phyloP scores from a whole-genome alignment of 2,797 vertebrate species.

The Okamejei kenojei region DNA sequence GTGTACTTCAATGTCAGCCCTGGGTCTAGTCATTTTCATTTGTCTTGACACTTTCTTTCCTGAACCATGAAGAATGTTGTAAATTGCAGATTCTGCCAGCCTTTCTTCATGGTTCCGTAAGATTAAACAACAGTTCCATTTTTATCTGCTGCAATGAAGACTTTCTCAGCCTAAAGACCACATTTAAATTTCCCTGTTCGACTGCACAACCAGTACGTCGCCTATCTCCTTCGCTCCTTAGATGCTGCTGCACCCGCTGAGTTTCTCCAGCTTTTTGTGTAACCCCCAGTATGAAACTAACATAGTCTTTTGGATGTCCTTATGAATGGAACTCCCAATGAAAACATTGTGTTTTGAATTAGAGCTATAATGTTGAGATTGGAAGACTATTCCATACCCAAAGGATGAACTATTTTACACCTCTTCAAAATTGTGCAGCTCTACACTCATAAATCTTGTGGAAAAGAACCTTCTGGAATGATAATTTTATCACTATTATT shows the following conservation, averaged over 20 bases:
- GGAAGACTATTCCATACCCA: not conserved
- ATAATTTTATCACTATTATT: not conserved
- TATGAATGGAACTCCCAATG: not conserved
- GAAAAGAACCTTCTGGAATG: not conserved
- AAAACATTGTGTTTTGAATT: not conserved
- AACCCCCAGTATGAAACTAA: not conserved
- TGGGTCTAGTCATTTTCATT: not conserved
- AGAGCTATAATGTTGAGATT: not conserved
- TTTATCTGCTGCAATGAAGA: not conserved
- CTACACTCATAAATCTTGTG: not conserved
- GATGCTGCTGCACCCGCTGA: no score
- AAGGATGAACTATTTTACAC: not conserved
- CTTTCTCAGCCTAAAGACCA: not conserved
- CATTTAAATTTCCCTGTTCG: not conserved
- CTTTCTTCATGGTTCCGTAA: not conserved
- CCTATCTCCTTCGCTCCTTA: no score
- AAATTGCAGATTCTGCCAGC: not conserved
- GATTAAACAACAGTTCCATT: not conserved
- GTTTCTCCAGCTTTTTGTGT: no score
- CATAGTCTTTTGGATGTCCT: not conserved
- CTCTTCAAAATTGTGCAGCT: not conserved
- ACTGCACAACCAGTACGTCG: not conserved
- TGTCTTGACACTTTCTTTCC: not conserved
- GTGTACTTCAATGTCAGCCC: not conserved
- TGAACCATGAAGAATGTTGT: conserved; percentile 28